Base-by-base conservation (phyloP, 2,113 vertebrate species). In the Aix galericulata region DNA sequence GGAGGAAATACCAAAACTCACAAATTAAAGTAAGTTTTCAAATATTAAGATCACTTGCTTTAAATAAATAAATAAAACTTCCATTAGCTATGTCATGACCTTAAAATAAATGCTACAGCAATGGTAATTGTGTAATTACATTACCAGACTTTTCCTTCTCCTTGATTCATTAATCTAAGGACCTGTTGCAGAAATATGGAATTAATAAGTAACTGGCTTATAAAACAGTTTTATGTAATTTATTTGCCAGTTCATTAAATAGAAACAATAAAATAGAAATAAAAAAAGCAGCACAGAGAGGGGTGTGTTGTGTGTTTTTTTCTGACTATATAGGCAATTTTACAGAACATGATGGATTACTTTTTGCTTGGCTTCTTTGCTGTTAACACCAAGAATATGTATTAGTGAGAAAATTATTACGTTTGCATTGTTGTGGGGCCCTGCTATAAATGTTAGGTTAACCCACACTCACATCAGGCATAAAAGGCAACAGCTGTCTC, bases 241-340 rank as follows among this genome's bases (percentile, higher is more conserved):
- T 97, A 94, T 96, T 94, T 96, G 74, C 85, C 93, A 95, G 64
- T 92, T 97, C 93, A 94, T 97, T 95, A 97, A 95, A 89, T 60
- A 94, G 81, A 90, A 96, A 97, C 89, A 96, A 96, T 89, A 83
- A 86, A 93, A 34, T 44, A 93, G 71, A 72, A 59, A 31, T 18
- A 81, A 76, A 77, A 26, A 86, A 75, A 77, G 86, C 38, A 76
- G 63, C 69, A 20, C 44, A 22, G 56, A 67, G 68, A 89, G 52
- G 44, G 25, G 27, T 16, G 81, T 32, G 53, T 0, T 68, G 22
- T 52, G 11, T 8, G 3, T 55, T 1, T 50, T 81, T 62, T 44
- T 56, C 63, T 64, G 34, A 71, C 74, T 90, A 21, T 32, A 58
- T 9, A 82, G 53, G 66, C 77, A 85, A 48, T 90, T 95, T 89